Conservation (phyloP, 2,888 invertebrate genomes). For the Homarus gammarus region DNA sequence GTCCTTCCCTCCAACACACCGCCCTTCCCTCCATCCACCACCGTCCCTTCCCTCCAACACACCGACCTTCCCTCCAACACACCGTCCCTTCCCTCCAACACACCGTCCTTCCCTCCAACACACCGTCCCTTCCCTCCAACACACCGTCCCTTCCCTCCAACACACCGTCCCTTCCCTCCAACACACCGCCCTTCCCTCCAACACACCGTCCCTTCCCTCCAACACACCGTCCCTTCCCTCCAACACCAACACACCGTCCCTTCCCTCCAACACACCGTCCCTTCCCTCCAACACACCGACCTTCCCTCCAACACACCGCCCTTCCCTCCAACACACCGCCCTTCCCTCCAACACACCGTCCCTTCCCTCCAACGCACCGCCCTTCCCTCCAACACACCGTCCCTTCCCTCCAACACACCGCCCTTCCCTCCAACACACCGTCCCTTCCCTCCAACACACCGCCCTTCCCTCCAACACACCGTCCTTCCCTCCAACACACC, state of each 20-base stretch:
- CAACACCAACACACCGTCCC: too few relatives aligned
- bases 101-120: too few relatives aligned
- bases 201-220: too few relatives aligned
- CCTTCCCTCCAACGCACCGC: background rate
- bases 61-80: too few relatives aligned
- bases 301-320: background rate
- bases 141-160: too few relatives aligned
- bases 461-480: background rate
- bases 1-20: background rate
- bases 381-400: background rate
- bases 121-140: too few relatives aligned
- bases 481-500: too few relatives aligned
- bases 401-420: background rate
- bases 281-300: background rate
- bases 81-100: too few relatives aligned
- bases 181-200: background rate
- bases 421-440: background rate
- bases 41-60: too few relatives aligned
- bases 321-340: background rate
- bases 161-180: background rate
- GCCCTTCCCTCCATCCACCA: too few relatives aligned
- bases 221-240: too few relatives aligned
- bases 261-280: conserved; percentile 2
- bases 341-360: background rate
- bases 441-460: background rate